Percentiles rank a stretch among this genome's conserved stretches.
phyloP scores from a whole-genome alignment of 2,113 vertebrate genomes.

The Camelus bactrianus region DNA sequence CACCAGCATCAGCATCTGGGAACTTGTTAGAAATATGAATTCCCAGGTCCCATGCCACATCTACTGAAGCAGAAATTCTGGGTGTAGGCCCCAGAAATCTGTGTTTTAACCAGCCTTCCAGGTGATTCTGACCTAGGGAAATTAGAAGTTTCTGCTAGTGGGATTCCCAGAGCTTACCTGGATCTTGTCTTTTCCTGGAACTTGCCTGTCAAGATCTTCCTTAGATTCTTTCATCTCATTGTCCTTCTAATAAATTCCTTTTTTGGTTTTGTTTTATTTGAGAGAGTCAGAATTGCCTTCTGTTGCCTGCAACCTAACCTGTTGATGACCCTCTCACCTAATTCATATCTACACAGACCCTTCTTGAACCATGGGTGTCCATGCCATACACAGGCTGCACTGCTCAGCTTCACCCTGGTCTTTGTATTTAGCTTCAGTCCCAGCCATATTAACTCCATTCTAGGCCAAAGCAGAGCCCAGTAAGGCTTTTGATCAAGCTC shows the following conservation, averaged over 20 bases:
- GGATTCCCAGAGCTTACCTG: background rate
- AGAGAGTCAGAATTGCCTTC: background rate
- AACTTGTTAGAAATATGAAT: slow-evolving; percentile 20
- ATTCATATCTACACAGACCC: background rate
- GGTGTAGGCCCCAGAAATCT: background rate
- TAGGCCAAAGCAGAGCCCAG: background rate
- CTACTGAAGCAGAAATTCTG: background rate
- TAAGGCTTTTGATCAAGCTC: background rate
- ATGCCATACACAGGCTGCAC: background rate
- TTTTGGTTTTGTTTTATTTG: slow-evolving; percentile 13
- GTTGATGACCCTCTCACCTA: background rate
- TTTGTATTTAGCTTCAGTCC: background rate
- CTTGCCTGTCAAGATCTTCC: background rate
- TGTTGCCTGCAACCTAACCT: background rate
- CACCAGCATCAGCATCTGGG: background rate
- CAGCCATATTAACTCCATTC: background rate
- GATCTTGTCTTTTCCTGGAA: background rate
- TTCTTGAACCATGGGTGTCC: background rate
- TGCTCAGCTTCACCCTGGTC: background rate
- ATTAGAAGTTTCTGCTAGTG: background rate
- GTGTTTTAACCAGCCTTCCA: slow-evolving; percentile 18
- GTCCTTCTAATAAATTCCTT: background rate
- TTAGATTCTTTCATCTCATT: background rate
- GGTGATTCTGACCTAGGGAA: background rate
- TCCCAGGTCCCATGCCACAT: background rate